Percentiles rank a stretch among this genome's conserved stretches.
Conservation (phyloP, 2,888 invertebrate genomes). For the Drosophila fulvimacula region DNA sequence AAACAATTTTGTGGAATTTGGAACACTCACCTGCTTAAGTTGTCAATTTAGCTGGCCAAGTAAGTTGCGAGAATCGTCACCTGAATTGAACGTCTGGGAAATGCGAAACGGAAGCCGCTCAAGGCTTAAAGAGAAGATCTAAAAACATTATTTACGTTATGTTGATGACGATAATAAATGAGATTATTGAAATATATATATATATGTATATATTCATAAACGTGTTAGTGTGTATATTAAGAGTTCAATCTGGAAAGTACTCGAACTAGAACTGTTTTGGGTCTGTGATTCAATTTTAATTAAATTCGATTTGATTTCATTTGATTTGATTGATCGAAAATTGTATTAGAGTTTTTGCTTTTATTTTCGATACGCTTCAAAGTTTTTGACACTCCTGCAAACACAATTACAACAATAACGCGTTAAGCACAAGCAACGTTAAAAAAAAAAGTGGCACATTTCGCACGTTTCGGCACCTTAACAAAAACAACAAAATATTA, state of each 20-base stretch:
- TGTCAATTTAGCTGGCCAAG: not conserved
- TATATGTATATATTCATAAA: not conserved
- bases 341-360: not conserved
- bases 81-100: not conserved
- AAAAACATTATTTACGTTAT: not conserved
- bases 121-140: not conserved
- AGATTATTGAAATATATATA: not conserved
- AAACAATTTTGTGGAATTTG: not conserved
- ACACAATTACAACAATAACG: slow-evolving; percentile 21
- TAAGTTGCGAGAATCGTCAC: not conserved
- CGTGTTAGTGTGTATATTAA: not conserved
- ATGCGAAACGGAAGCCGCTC: not conserved
- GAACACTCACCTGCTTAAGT: slow-evolving; percentile 9
- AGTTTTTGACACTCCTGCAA: slow-evolving; percentile 5
- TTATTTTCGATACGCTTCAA: not conserved
- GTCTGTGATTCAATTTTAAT: not conserved
- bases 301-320: not conserved
- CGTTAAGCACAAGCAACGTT: slow-evolving; percentile 32
- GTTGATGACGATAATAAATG: not conserved
- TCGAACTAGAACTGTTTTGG: not conserved
- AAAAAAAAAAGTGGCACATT: slow-evolving; percentile 27
- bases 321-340: slow-evolving; percentile 4
- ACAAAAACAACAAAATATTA: slow-evolving; percentile 43
- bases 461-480: slow-evolving; percentile 32
- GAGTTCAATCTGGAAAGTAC: not conserved